A percentile compares a stretch with the other conserved stretches of the same genome.
phyloP scores from a whole-genome alignment of 2,113 vertebrate genomes.

The Rhegmatorhina hoffmannsi region DNA sequence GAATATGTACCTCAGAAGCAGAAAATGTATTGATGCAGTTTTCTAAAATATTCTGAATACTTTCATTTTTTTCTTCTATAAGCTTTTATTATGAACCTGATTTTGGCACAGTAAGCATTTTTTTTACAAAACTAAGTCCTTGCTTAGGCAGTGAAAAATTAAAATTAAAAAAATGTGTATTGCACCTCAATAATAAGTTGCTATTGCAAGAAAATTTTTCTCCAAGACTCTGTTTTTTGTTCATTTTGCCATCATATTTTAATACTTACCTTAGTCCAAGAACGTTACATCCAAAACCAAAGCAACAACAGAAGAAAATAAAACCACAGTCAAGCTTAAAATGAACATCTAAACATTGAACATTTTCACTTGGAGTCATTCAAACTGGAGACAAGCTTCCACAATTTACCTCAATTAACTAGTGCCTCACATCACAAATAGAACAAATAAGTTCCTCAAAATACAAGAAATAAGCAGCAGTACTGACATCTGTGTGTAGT shows the following conservation, averaged over 20 bases:
- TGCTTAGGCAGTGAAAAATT: background rate
- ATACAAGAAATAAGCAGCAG: background rate
- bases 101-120: background rate
- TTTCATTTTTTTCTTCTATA: background rate
- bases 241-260: background rate
- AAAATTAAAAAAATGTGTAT: background rate
- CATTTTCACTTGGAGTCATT: fast-evolving
- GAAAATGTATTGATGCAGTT: background rate
- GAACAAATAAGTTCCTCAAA: background rate
- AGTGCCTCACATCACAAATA: background rate
- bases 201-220: background rate
- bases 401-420: background rate
- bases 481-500: background rate
- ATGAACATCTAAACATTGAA: background rate
- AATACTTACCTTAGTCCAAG: background rate
- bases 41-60: conserved; percentile 18
- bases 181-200: background rate
- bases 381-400: background rate
- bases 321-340: background rate
- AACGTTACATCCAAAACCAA: background rate
- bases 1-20: background rate
- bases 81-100: background rate
- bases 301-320: background rate
- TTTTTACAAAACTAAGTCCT: background rate
- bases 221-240: background rate